Percentiles rank a stretch among this genome's conserved stretches.
These are phyloP conservation scores for Aporophyla nigra DNA, from an alignment of 2,888 invertebrate species.

Conservation along the genomic window DNA sequence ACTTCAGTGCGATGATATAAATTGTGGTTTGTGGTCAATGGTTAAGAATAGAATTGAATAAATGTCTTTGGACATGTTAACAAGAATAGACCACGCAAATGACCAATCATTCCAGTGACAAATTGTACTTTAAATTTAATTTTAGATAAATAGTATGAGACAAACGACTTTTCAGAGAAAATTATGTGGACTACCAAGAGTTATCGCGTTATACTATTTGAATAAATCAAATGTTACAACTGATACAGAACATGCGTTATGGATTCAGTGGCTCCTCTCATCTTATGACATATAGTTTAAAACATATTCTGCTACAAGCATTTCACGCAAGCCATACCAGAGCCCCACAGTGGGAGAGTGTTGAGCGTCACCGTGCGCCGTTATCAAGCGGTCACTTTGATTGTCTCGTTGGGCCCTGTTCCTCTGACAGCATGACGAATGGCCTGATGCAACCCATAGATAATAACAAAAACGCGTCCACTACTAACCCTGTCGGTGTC, in stretches of 20 bases:
- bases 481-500: conserved; percentile 80
- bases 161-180: not conserved
- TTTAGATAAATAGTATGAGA: not conserved
- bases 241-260: not conserved
- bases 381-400: conserved; percentile 90
- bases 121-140: not conserved
- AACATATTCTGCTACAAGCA: conserved; percentile 2
- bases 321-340: conserved; percentile 35
- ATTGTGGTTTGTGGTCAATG: conserved; percentile 44
- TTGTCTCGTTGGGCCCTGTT: conserved; percentile 86
- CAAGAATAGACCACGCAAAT: conserved; percentile 16
- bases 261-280: not conserved
- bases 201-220: not conserved
- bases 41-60: conserved; percentile 39
- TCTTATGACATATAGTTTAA: conserved; percentile 2
- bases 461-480: conserved; percentile 78
- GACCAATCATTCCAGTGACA: not conserved
- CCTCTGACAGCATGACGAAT: conserved; percentile 90
- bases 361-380: conserved; percentile 72
- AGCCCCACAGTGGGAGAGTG: conserved; percentile 68
- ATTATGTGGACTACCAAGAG: not conserved
- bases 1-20: conserved; percentile 33
- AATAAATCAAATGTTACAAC: not conserved
- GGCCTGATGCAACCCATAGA: conserved; percentile 86
- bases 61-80: conserved; percentile 16